Base-by-base conservation (phyloP, 2,797 vertebrate species). In the Typhlichthys subterraneus region DNA sequence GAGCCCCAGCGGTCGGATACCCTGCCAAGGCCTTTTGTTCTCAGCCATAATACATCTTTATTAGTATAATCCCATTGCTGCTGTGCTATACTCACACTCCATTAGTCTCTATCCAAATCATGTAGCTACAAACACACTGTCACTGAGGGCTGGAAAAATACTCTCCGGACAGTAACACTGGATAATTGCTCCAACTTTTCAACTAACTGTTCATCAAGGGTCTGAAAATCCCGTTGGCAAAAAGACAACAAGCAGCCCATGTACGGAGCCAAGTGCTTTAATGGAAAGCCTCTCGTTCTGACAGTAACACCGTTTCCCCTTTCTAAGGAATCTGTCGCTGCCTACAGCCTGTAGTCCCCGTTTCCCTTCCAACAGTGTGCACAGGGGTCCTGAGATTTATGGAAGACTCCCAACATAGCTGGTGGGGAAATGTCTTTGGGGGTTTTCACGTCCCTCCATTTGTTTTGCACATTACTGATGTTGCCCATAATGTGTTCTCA, bases 401-500 rank as follows among this genome's bases (percentile, higher is more conserved):
- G 88, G 89, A 81, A 60, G 65, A 65, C 59, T 80, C 85, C 82
- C 86, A 82, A 70, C 65, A 58, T 83, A 65, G 88, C 85, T 85
- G 75, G 76, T 72, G 70, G 81, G 77, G 72, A 66, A 61, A 73
- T 81, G 81, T 88, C 90, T 88, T 88, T 66, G 12, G 90, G 91
- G 91, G 78, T 75, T 87, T 90, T 80, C 80, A 73, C 86, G 87
- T 82, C 83, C 84, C 72, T 87, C 85, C 86, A 90, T 92, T 92
- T 93, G 90, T 92, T 93, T 93, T 93, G 87, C 89, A 89, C 90
- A 88, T 92, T 91, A 92, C 91, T 86, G 87, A 90, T 90, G 90
- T 91, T 92, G 89, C 86, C 85, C 87, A 90, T 92, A 93, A 92
- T 91, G 87, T 85, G 86, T 90, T 92, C 91, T 90, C 88, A 85